These are phyloP conservation scores for Coracias cyanogaster DNA, from an alignment of 2,797 vertebrate species.

Conservation along the genomic window DNA sequence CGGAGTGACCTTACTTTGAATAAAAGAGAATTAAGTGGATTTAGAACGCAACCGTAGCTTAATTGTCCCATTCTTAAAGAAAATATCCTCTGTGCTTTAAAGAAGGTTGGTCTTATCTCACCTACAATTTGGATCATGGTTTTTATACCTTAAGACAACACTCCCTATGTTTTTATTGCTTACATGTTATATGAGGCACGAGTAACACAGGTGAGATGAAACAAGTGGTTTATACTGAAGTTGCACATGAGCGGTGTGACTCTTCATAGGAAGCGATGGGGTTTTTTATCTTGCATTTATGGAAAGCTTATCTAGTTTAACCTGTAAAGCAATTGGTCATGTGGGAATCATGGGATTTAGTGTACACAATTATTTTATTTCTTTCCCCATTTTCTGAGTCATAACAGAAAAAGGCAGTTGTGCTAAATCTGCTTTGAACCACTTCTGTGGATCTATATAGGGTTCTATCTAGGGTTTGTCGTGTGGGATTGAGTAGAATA, in stretches of 20 bases:
- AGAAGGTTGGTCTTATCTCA: slow-evolving; percentile 33
- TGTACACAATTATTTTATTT: neutral
- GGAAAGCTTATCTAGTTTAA: neutral
- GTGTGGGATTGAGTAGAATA: neutral
- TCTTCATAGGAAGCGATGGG: neutral
- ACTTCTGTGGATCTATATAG: neutral
- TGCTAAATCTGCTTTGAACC: neutral
- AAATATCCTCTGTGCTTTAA: slow-evolving; percentile 10
- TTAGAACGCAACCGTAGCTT: neutral
- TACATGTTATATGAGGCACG: neutral
- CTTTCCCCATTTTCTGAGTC: neutral
- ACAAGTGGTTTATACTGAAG: neutral
- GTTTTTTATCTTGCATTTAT: neutral
- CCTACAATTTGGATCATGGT: neutral
- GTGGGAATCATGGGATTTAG: neutral
- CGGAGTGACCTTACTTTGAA: slow-evolving; percentile 44
- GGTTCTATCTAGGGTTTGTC: neutral
- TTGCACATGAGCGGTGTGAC: neutral
- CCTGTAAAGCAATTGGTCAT: neutral
- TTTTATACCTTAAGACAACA: neutral
- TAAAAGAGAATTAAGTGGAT: slow-evolving; percentile 37
- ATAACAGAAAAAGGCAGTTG: neutral
- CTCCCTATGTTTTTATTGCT: neutral
- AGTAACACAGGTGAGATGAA: neutral
- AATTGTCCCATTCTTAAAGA: neutral